Evolutionary conservation across 2,113 vertebrate species (phyloP), one percentile per base, ranked within the genome.

Genomic region (Poecilia latipinna): DNA sequence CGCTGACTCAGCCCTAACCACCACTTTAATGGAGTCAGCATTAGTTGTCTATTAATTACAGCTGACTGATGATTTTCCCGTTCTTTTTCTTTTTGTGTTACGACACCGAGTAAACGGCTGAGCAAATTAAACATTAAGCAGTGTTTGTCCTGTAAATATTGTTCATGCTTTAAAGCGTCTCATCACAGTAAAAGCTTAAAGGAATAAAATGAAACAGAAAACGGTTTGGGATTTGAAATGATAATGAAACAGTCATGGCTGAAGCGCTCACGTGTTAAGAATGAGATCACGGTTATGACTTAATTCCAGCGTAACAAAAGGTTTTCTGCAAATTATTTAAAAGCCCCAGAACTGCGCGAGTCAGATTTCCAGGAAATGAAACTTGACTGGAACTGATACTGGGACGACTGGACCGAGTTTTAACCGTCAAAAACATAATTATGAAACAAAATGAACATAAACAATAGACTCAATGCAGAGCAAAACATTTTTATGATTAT

Each of bases 21-120:
- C 68, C 75, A 8, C 12, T 90, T 86, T 85, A 84, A 89, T 83
- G 66, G 78, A 87, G 82, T 90, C 90, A 88, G 87, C 84, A 60
- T 80, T 85, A 48, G 65, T 79, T 74, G 39, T 80, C 76, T 85
- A 80, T 86, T 92, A 90, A 90, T 89, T 88, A 83, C 31, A 76
- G 81, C 86, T 75, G 72, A 84, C 78, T 77, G 82, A 89, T 86
- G 69, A 81, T 81, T 82, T 83, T 79, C 61, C 77, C 17, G 8
- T 57, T 57, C 51, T 57, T 76, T 65, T 84, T 86, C 84, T 79
- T 80, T 78, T 80, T 77, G 61, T 74, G 70, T 76, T 72, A 83
- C 70, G 77, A 29, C 17, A 68, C 19, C 29, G 51, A 13, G 62
- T 68, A 75, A 86, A 82, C 3, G 33, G 66, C 63, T 12, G 42